phyloP scores from a whole-genome alignment of 1,140 invertebrate genomes.

The Chelonus insularis region DNA sequence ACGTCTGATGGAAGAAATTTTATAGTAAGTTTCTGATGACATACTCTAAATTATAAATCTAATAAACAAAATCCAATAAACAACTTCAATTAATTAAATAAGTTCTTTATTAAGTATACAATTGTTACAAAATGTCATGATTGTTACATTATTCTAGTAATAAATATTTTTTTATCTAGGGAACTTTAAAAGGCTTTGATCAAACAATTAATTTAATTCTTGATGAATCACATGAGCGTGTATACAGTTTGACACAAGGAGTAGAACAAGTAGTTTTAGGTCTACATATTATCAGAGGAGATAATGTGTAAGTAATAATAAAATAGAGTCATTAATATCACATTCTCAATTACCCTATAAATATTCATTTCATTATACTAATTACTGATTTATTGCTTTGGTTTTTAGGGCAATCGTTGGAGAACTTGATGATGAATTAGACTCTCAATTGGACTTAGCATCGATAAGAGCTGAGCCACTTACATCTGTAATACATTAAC shows the following conservation, averaged over 20 bases:
- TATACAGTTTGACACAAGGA: slow-evolving; percentile 88
- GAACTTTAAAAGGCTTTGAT: slow-evolving; percentile 90
- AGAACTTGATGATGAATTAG: slow-evolving; percentile 88
- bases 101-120: background rate
- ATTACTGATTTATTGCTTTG: slow-evolving; percentile 32
- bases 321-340: too few species aligned
- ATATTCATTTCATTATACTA: slow-evolving; percentile 23
- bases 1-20: slow-evolving; percentile 94
- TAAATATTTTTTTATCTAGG: slow-evolving; percentile 63
- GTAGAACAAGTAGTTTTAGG: slow-evolving; percentile 96
- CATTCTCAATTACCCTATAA: too few species aligned
- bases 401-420: slow-evolving; percentile 81
- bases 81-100: background rate
- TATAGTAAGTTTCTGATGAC: slow-evolving; percentile 74
- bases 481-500: slow-evolving; percentile 84
- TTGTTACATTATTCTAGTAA: too few species aligned
- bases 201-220: slow-evolving; percentile 98
- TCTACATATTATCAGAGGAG: slow-evolving; percentile 94
- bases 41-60: too few species aligned
- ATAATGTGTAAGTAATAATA: slow-evolving; percentile 84
- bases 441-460: slow-evolving; percentile 80
- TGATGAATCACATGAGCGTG: slow-evolving; percentile 96
- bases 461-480: slow-evolving; percentile 89
- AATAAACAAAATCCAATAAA: slow-evolving; percentile 25
- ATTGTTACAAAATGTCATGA: background rate